A percentile compares a stretch with the other conserved stretches of the same genome.
Conservation (phyloP, 2,888 invertebrate species). For the Sphecodes monilicornis region DNA sequence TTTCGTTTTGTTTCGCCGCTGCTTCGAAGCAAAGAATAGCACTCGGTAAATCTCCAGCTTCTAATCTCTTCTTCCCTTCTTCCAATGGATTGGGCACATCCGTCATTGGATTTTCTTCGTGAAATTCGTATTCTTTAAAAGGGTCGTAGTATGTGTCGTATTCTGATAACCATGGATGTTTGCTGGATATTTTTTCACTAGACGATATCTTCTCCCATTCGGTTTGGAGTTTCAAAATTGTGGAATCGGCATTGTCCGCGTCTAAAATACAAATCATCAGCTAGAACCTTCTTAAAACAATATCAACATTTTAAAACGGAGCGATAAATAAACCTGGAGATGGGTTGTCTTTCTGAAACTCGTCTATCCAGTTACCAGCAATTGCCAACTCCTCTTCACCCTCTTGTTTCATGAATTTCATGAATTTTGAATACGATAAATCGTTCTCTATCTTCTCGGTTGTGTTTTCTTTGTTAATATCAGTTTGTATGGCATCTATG, state of each 20-base stretch:
- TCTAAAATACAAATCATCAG: slow-evolving; percentile 66
- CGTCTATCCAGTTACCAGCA: slow-evolving; percentile 81
- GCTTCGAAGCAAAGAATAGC: slow-evolving; percentile 99
- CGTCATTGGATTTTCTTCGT: slow-evolving; percentile 94
- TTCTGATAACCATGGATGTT: slow-evolving; percentile 91
- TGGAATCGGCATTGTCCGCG: slow-evolving; percentile 85
- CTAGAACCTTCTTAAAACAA: background rate
- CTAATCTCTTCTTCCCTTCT: slow-evolving; percentile 93
- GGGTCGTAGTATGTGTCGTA: slow-evolving; percentile 88
- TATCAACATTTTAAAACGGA: background rate
- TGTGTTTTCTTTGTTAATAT: slow-evolving; percentile 70
- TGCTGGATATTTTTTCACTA: slow-evolving; percentile 84
- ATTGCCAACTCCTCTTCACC: slow-evolving; percentile 83
- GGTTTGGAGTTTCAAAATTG: slow-evolving; percentile 88
- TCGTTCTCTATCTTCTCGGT: slow-evolving; percentile 78
- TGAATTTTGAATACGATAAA: slow-evolving; percentile 92
- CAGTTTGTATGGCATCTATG: slow-evolving; percentile 75
- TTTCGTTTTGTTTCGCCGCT: slow-evolving; percentile 93
- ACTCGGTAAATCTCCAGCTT: slow-evolving; percentile 95
- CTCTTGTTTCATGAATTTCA: slow-evolving; percentile 93
- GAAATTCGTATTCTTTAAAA: slow-evolving; percentile 91
- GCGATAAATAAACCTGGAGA: slow-evolving; percentile 69
- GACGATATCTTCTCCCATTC: slow-evolving; percentile 93
- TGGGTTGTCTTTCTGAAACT: slow-evolving; percentile 76
- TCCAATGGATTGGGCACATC: slow-evolving; percentile 92